Percentiles rank a stretch among this genome's conserved stretches.
Evolutionary conservation across 2,113 vertebrate species (phyloP).

Genomic region (Myiozetetes cayanensis): DNA sequence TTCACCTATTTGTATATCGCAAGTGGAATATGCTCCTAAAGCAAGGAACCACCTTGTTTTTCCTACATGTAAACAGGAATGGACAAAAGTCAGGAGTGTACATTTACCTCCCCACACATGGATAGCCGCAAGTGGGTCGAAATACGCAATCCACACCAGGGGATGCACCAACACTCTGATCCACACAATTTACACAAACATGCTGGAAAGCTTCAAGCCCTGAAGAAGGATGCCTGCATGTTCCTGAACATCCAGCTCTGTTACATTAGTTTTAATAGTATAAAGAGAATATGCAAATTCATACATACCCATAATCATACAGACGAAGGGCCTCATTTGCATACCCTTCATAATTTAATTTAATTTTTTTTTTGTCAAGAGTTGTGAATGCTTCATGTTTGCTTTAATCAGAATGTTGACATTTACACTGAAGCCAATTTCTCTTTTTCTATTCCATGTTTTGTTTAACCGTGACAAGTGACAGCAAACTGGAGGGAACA

Average conservation of each 20-base stretch:
- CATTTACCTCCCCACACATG: background rate
- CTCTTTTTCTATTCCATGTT: constrained; percentile 80
- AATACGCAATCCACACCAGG: fast-evolving
- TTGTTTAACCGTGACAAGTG: constrained; percentile 83
- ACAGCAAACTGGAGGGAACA: constrained; percentile 83
- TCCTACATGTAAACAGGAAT: background rate
- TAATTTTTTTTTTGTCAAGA: constrained; percentile 78
- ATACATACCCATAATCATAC: constrained; percentile 66
- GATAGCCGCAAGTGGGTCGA: background rate
- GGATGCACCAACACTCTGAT: background rate
- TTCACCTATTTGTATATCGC: constrained; percentile 23
- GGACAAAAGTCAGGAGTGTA: background rate
- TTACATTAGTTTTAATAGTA: constrained; percentile 44
- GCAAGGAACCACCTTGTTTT: background rate
- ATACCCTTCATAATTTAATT: constrained; percentile 82
- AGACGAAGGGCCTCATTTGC: constrained; percentile 71
- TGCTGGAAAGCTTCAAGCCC: background rate
- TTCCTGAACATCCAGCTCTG: constrained; percentile 16
- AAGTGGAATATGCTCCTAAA: background rate
- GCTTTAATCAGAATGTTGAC: constrained; percentile 88
- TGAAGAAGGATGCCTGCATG: background rate
- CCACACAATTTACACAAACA: background rate
- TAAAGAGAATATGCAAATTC: constrained; percentile 70
- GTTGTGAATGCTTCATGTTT: constrained; percentile 81
- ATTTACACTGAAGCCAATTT: constrained; percentile 85